A percentile compares a stretch with the other conserved stretches of the same genome.
phyloP scores from a whole-genome alignment of 2,888 invertebrate species.

The Antheraea yamamai region DNA sequence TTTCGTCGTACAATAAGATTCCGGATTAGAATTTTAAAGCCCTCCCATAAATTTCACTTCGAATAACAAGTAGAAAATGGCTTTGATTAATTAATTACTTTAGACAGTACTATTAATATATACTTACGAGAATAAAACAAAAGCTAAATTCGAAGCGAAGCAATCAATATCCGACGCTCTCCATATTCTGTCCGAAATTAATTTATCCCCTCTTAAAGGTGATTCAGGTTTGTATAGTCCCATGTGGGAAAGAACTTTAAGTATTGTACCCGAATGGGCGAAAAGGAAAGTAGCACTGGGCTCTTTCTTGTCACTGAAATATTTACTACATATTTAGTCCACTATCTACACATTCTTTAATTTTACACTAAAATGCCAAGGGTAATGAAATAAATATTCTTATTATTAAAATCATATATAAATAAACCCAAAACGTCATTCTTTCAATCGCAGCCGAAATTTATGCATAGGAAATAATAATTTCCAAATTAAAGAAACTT shows the following conservation, averaged over 20 bases:
- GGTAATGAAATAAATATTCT: too few relatives aligned
- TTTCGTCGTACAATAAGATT: too few relatives aligned
- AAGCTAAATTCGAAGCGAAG: conserved; percentile 91
- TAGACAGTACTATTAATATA: background rate
- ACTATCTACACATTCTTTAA: too few relatives aligned
- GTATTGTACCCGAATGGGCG: conserved; percentile 90
- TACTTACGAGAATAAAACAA: conserved; percentile 87
- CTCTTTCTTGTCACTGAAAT: conserved; percentile 49
- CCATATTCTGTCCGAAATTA: conserved; percentile 78
- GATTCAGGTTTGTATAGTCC: conserved; percentile 86
- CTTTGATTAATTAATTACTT: background rate
- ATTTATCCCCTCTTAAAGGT: conserved; percentile 81
- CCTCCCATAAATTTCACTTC: too few relatives aligned
- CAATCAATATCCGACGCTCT: conserved; percentile 85
- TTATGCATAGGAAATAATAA: too few relatives aligned
- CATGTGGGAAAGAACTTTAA: conserved; percentile 88
- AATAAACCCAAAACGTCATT: too few relatives aligned
- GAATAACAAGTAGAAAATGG: too few relatives aligned
- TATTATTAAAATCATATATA: too few relatives aligned
- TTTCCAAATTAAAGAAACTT: too few relatives aligned
- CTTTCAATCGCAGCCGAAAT: too few relatives aligned
- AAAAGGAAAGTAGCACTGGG: conserved; percentile 86
- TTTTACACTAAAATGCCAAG: too few relatives aligned
- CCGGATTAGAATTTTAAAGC: too few relatives aligned
- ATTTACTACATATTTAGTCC: conserved; percentile 7